phyloP scores from a whole-genome alignment of 2,888 invertebrate genomes.

The Amphipoea lucens region DNA sequence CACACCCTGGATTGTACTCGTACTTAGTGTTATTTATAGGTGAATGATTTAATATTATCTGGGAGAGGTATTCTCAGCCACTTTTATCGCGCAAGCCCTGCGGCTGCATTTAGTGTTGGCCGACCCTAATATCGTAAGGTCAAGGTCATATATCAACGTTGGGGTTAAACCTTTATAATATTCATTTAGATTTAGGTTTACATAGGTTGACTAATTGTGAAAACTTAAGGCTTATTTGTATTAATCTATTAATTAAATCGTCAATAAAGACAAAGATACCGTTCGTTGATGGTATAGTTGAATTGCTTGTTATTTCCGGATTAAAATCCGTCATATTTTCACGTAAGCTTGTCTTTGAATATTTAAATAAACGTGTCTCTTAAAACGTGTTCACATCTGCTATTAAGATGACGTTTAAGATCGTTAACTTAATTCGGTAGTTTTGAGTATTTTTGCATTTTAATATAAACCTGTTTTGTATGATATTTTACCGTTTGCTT shows the following conservation, averaged over 20 bases:
- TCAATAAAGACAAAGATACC: background rate
- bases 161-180: background rate
- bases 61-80: constrained; percentile 3
- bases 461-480: constrained; percentile 4
- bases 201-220: background rate
- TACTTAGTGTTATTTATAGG: constrained; percentile 1
- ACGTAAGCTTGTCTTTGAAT: background rate
- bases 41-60: constrained; percentile 4
- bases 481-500: background rate
- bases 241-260: background rate
- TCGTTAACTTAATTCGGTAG: background rate
- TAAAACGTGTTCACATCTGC: constrained; percentile 10
- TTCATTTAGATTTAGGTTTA: constrained; percentile 3
- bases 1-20: background rate
- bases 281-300: background rate
- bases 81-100: constrained; percentile 11
- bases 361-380: background rate
- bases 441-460: constrained; percentile 17
- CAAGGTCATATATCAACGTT: constrained; percentile 16
- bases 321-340: background rate
- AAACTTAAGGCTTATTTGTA: background rate
- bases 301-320: background rate
- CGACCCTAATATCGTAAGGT: background rate
- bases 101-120: constrained; percentile 13
- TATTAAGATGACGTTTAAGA: constrained; percentile 16